Conservation (phyloP, 2,797 vertebrate species). For the Manis pentadactyla region DNA sequence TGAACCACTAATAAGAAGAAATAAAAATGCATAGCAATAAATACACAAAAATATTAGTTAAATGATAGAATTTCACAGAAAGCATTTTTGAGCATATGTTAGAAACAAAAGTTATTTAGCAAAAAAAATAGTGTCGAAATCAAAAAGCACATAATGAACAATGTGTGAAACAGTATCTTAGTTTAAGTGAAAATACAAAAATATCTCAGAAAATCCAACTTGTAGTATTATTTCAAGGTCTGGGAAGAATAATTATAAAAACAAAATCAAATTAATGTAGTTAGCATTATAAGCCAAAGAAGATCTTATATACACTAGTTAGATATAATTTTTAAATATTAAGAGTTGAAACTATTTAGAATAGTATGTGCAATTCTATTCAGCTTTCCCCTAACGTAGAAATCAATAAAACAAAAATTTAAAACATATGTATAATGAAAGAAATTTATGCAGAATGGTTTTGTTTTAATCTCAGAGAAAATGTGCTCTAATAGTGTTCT, state of each 20-base stretch:
- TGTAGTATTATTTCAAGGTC: neutral
- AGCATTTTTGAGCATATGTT: neutral
- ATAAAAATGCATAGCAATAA: neutral
- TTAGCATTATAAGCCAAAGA: slow-evolving; percentile 31
- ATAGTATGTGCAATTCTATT: neutral
- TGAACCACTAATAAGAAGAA: neutral
- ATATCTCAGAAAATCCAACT: neutral
- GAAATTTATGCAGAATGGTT: neutral
- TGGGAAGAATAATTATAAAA: neutral
- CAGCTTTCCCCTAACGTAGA: slow-evolving; percentile 28
- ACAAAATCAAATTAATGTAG: neutral
- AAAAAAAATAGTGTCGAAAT: neutral
- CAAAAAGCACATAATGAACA: neutral
- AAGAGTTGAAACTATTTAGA: slow-evolving; percentile 5
- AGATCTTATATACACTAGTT: neutral
- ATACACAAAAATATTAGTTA: neutral
- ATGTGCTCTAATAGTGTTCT: slow-evolving; percentile 4
- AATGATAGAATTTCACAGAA: neutral
- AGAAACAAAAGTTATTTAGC: neutral
- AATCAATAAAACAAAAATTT: neutral
- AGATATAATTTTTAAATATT: neutral
- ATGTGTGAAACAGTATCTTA: neutral
- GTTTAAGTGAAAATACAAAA: neutral
- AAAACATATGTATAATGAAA: slow-evolving; percentile 46
- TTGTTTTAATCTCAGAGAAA: slow-evolving; percentile 48